Conservation (phyloP, 2,888 invertebrate species). For the Chaetogeoica ovagalla region DNA sequence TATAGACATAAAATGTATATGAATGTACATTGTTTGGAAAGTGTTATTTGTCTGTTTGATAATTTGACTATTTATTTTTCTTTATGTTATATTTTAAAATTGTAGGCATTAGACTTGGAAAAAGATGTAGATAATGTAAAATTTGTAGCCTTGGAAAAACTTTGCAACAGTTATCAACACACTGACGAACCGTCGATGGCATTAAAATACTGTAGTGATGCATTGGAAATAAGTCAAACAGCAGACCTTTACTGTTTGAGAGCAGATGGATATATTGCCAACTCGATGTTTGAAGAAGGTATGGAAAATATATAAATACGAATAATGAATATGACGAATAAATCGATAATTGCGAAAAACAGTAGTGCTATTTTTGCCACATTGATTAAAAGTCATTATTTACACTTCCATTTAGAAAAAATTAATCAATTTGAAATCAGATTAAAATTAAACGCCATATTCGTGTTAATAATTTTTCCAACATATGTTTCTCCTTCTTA, state of each 20-base stretch:
- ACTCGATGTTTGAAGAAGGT: slow-evolving; percentile 91
- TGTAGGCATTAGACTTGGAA: slow-evolving; percentile 62
- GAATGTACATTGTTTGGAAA: neutral
- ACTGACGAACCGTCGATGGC: slow-evolving; percentile 75
- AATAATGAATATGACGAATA: neutral
- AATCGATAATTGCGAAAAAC: neutral
- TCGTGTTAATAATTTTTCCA: too few species aligned
- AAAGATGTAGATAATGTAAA: slow-evolving; percentile 71
- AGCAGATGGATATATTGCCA: slow-evolving; percentile 86
- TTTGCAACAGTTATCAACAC: slow-evolving; percentile 78
- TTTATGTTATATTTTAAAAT: neutral
- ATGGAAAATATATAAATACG: slow-evolving; percentile 55
- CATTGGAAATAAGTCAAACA: slow-evolving; percentile 75
- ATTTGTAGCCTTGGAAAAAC: slow-evolving; percentile 73
- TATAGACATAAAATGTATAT: too few species aligned
- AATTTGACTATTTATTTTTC: neutral
- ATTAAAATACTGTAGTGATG: slow-evolving; percentile 75
- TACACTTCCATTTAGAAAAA: too few species aligned
- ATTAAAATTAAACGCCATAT: too few species aligned
- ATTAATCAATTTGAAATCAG: too few species aligned
- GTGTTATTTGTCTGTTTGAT: neutral
- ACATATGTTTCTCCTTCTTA: neutral
- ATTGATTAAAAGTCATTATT: too few species aligned
- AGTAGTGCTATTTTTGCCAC: too few species aligned
- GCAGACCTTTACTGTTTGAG: slow-evolving; percentile 82